Conservation (phyloP, 2,113 vertebrate species). For the Sphaerodactylus townsendi region DNA sequence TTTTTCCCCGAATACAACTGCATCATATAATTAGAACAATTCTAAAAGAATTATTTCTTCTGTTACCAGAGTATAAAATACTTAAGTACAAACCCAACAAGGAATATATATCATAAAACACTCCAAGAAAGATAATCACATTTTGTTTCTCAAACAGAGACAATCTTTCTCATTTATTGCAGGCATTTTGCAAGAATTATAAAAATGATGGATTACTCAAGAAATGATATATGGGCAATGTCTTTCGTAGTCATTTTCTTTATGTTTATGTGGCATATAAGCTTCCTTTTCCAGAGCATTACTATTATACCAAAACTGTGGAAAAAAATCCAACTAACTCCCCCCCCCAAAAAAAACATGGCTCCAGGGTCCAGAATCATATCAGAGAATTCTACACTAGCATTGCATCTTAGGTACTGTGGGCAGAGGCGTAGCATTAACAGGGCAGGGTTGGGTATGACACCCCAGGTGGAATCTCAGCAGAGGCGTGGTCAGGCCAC, state of each 20-base stretch:
- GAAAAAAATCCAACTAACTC: too few relatives aligned
- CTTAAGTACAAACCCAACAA: neutral
- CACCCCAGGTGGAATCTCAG: too few relatives aligned
- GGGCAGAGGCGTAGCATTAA: too few relatives aligned
- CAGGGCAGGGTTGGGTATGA: too few relatives aligned
- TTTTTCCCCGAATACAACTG: too few relatives aligned
- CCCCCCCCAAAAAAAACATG: too few relatives aligned
- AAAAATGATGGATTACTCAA: neutral
- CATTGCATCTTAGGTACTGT: too few relatives aligned
- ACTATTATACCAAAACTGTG: too few relatives aligned
- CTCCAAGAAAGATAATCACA: neutral
- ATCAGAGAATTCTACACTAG: too few relatives aligned
- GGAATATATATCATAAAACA: neutral
- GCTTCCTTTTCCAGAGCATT: neutral
- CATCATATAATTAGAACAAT: neutral
- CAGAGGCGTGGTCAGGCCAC: too few relatives aligned
- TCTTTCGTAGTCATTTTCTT: neutral
- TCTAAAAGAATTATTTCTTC: neutral
- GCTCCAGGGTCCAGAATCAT: too few relatives aligned
- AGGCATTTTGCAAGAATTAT: neutral
- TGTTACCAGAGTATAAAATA: neutral
- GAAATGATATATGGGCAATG: neutral
- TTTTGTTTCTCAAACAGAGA: too few relatives aligned
- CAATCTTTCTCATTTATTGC: neutral
- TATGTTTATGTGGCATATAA: neutral